These are phyloP conservation scores for Hybos culiciformis DNA, from an alignment of 2,888 invertebrate genomes.

Conservation along the genomic window DNA sequence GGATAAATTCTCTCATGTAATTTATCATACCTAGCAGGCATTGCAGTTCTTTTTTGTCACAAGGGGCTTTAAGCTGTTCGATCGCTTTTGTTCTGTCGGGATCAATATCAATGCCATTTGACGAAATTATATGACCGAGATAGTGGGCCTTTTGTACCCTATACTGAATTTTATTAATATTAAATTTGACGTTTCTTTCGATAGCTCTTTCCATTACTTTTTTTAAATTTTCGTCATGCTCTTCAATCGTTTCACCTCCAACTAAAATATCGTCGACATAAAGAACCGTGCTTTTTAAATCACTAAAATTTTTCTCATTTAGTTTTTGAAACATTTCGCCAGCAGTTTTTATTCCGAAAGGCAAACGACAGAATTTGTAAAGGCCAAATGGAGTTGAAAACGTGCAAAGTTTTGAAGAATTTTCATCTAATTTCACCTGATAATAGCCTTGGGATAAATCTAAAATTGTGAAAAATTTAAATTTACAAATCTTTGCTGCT, in stretches of 20 bases:
- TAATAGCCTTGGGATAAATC: not conserved
- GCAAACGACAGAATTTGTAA: conserved; percentile 8
- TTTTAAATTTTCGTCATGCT: conserved; percentile 7
- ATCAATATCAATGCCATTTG: conserved; percentile 9
- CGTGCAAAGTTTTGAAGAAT: conserved; percentile 5
- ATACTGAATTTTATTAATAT: conserved; percentile 18
- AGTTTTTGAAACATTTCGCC: conserved; percentile 14
- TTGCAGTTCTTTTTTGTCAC: conserved; percentile 8
- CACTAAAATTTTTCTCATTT: conserved; percentile 15
- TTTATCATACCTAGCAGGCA: conserved; percentile 8
- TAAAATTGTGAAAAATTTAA: not conserved
- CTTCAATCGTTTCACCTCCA: not conserved
- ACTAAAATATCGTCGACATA: conserved; percentile 10
- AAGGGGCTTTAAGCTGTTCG: conserved; percentile 1
- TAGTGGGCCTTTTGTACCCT: conserved; percentile 18
- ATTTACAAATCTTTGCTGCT: too few species aligned
- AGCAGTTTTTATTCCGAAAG: conserved; percentile 7
- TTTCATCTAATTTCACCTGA: not conserved
- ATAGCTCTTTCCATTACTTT: conserved; percentile 4
- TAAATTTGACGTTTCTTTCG: conserved; percentile 2
- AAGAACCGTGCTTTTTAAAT: conserved; percentile 10
- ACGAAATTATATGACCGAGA: conserved; percentile 16
- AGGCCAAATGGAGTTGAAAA: conserved; percentile 12
- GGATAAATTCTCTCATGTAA: conserved; percentile 6
- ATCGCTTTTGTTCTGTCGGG: not conserved